Percentiles rank a stretch among this genome's conserved stretches.
phyloP scores from a whole-genome alignment of 2,797 vertebrate species.

The Molossus alvarezi region DNA sequence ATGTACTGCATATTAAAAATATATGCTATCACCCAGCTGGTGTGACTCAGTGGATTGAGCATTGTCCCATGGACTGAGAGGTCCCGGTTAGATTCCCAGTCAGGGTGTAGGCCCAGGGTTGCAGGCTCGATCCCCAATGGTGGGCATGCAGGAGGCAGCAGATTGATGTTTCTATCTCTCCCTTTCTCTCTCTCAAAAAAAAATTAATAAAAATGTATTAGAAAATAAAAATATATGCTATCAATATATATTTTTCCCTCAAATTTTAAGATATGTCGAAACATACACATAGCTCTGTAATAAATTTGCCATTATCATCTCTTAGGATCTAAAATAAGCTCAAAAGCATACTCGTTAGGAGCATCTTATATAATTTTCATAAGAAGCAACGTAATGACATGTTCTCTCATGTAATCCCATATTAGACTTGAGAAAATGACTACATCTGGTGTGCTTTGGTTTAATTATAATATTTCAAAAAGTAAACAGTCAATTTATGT shows the following conservation, averaged over 20 bases:
- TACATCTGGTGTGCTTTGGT: background rate
- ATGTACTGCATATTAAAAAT: slow-evolving; percentile 6
- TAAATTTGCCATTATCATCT: background rate
- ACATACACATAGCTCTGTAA: slow-evolving; percentile 3
- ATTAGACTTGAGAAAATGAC: slow-evolving; percentile 35
- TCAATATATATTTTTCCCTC: background rate
- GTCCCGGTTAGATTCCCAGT: too few species aligned
- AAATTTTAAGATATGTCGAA: background rate
- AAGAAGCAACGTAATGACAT: slow-evolving; percentile 22
- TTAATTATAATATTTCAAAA: slow-evolving; percentile 62
- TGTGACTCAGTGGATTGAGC: too few species aligned
- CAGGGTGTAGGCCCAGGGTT: too few species aligned
- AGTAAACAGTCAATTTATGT: background rate
- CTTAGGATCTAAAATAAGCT: background rate
- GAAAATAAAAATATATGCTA: background rate
- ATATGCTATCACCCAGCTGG: background rate
- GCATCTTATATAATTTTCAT: background rate
- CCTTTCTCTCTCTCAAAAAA: too few species aligned
- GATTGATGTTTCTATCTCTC: too few species aligned
- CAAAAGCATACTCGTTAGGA: background rate
- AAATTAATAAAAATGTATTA: too few species aligned
- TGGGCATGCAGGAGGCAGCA: too few species aligned
- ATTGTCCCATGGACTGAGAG: too few species aligned
- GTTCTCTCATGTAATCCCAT: background rate
- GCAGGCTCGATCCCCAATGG: too few species aligned